Conservation (phyloP, 2,797 vertebrate species). For the Masticophis lateralis region DNA sequence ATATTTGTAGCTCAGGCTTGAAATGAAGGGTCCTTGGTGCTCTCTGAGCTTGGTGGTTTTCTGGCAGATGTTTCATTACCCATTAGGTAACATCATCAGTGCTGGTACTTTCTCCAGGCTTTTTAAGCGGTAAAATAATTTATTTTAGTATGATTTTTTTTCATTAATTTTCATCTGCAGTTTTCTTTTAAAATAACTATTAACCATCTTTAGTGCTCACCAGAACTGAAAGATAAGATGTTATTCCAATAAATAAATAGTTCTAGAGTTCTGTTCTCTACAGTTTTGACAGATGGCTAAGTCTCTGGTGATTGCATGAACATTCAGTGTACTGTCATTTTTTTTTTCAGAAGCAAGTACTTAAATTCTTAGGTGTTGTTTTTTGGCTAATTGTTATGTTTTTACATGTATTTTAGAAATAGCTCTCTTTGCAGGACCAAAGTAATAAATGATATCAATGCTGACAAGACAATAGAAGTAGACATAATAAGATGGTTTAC, state of each 20-base stretch:
- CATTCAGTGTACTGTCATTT: slow-evolving; percentile 1
- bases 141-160: background rate
- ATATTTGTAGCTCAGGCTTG: background rate
- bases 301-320: background rate
- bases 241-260: background rate
- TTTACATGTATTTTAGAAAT: slow-evolving; percentile 1
- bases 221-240: background rate
- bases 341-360: background rate
- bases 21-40: background rate
- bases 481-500: background rate
- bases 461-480: background rate
- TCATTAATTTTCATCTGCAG: background rate
- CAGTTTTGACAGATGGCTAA: background rate
- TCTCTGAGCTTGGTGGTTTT: background rate
- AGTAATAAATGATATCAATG: background rate
- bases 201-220: background rate
- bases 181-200: background rate
- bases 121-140: background rate
- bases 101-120: background rate
- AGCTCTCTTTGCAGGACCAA: background rate
- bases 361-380: slow-evolving; percentile 26
- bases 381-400: slow-evolving; percentile 7
- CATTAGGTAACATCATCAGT: background rate
- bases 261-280: background rate
- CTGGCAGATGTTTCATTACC: background rate